phyloP scores from a whole-genome alignment of 2,113 vertebrate genomes.

The Nymphicus hollandicus region DNA sequence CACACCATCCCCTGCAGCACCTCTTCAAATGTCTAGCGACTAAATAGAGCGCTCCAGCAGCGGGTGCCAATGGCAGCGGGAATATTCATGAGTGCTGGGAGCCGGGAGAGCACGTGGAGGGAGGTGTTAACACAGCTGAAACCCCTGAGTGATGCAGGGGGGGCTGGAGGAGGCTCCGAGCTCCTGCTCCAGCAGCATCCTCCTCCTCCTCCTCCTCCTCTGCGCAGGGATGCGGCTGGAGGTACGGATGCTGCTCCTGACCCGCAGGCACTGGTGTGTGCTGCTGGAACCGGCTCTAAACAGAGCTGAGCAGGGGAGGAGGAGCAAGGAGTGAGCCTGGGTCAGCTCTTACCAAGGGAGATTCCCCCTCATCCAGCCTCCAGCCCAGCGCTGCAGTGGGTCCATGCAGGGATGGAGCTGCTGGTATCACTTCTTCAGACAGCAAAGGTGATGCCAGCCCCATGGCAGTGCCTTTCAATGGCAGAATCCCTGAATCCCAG shows the following conservation, averaged over 20 bases:
- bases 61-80: constrained; percentile 47
- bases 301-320: accelerated
- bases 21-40: constrained; percentile 50
- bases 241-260: not conserved
- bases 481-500: not conserved
- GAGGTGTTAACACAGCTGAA: not conserved
- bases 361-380: not conserved
- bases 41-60: constrained; percentile 26
- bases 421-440: not conserved
- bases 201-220: not conserved
- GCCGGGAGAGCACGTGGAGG: not conserved
- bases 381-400: accelerated
- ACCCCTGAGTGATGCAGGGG: accelerated
- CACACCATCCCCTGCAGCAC: not conserved
- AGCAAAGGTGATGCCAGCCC: not conserved
- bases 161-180: not conserved
- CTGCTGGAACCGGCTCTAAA: accelerated
- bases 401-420: accelerated
- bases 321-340: not conserved
- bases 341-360: accelerated
- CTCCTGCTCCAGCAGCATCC: not conserved
- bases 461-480: not conserved
- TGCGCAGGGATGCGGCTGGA: not conserved
- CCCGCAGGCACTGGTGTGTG: not conserved
- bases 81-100: constrained; percentile 51